These are phyloP conservation scores for Phoenicopterus ruber DNA, from an alignment of 2,113 vertebrate species.

Conservation along the genomic window DNA sequence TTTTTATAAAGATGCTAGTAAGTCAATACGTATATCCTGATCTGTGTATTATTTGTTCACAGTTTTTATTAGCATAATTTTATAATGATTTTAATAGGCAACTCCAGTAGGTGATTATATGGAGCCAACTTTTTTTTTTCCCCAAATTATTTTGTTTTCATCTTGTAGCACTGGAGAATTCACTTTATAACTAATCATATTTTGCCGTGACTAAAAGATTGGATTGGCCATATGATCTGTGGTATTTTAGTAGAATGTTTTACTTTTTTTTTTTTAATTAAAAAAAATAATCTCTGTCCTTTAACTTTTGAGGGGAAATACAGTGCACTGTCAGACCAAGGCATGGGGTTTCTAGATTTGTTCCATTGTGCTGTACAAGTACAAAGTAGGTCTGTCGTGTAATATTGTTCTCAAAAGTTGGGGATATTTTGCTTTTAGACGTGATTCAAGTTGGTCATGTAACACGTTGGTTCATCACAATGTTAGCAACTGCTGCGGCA, in stretches of 20 bases:
- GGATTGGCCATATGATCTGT: conserved; percentile 37
- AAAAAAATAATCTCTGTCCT: background rate
- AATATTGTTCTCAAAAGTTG: background rate
- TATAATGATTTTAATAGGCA: conserved; percentile 37
- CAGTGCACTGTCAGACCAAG: background rate
- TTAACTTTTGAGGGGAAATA: conserved; percentile 14
- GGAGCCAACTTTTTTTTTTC: conserved; percentile 43
- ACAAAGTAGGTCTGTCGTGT: background rate
- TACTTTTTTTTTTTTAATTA: background rate
- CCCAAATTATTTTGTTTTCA: conserved; percentile 18
- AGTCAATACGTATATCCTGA: conserved; percentile 78
- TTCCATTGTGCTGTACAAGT: conserved; percentile 1
- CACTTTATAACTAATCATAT: background rate
- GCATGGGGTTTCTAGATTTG: background rate
- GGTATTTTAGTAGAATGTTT: conserved; percentile 31
- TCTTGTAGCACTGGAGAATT: conserved; percentile 55
- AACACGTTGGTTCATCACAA: background rate
- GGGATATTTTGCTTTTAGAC: background rate
- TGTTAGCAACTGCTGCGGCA: background rate
- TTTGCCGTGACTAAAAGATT: background rate
- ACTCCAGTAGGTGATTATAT: conserved; percentile 62
- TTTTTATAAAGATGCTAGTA: conserved; percentile 89
- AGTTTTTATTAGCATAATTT: conserved; percentile 52
- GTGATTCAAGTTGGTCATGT: background rate
- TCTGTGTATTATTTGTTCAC: conserved; percentile 82